These are phyloP conservation scores for Corvus cornix DNA, from an alignment of 2,113 vertebrate genomes.

Conservation along the genomic window DNA sequence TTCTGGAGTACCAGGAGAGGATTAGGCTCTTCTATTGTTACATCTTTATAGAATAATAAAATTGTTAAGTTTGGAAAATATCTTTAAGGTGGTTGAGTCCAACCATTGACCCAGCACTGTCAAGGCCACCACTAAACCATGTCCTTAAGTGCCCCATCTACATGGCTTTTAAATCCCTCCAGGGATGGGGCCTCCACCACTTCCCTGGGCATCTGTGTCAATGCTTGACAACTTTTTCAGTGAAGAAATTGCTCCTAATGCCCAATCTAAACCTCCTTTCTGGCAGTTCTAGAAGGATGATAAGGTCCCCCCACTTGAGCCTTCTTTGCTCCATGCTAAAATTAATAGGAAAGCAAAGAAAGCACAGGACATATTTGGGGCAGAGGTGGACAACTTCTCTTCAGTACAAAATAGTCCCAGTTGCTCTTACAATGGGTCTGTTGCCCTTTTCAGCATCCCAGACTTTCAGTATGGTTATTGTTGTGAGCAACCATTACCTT, in stretches of 20 bases:
- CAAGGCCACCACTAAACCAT: neutral
- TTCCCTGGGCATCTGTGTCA: neutral
- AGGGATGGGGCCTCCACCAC: neutral
- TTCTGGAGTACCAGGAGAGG: neutral
- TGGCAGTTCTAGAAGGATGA: neutral
- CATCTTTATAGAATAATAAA: neutral
- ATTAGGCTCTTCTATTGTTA: neutral
- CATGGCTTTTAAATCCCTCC: neutral
- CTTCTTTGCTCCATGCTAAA: neutral
- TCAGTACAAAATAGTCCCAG: neutral
- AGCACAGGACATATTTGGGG: accelerated
- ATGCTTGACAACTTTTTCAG: neutral
- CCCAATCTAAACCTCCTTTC: neutral
- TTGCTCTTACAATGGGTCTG: accelerated
- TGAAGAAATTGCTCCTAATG: neutral
- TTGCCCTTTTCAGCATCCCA: neutral
- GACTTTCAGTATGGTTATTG: accelerated
- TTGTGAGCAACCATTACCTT: neutral
- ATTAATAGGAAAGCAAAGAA: neutral
- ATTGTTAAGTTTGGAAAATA: neutral
- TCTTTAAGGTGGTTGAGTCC: neutral
- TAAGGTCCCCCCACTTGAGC: neutral
- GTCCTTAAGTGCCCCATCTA: neutral
- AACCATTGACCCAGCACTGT: neutral
- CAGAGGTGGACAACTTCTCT: neutral